A percentile compares a stretch with the other conserved stretches of the same genome.
These are phyloP conservation scores for Ochotona princeps DNA, from an alignment of 2,113 vertebrate species.

Conservation along the genomic window DNA sequence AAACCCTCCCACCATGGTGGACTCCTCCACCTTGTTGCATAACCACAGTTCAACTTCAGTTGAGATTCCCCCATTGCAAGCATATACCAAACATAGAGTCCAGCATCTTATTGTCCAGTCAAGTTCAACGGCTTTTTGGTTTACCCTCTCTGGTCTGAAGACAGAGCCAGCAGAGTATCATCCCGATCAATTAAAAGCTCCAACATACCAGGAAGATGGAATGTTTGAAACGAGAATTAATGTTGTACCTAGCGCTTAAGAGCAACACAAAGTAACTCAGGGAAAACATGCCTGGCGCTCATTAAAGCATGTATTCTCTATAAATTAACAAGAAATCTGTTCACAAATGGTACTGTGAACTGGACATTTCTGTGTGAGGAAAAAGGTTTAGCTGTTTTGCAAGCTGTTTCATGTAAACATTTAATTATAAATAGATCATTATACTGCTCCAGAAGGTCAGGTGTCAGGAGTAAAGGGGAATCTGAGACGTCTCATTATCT, in stretches of 20 bases:
- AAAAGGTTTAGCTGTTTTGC: background rate
- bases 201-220: background rate
- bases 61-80: too few relatives aligned
- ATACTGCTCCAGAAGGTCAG: background rate
- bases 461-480: background rate
- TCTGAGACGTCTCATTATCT: too few relatives aligned
- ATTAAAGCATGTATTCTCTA: background rate
- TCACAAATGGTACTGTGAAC: accelerated
- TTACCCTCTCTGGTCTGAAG: too few relatives aligned
- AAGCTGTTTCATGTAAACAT: background rate
- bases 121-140: too few relatives aligned
- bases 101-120: too few relatives aligned
- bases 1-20: too few relatives aligned
- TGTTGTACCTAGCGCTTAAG: background rate
- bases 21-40: too few relatives aligned
- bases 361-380: background rate
- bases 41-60: too few relatives aligned
- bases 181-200: too few relatives aligned
- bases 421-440: background rate
- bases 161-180: too few relatives aligned
- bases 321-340: background rate
- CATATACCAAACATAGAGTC: too few relatives aligned
- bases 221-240: slow-evolving; percentile 22
- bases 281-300: background rate
- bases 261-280: background rate